Conservation (phyloP, 2,888 invertebrate species). For the Piscicola geometra region DNA sequence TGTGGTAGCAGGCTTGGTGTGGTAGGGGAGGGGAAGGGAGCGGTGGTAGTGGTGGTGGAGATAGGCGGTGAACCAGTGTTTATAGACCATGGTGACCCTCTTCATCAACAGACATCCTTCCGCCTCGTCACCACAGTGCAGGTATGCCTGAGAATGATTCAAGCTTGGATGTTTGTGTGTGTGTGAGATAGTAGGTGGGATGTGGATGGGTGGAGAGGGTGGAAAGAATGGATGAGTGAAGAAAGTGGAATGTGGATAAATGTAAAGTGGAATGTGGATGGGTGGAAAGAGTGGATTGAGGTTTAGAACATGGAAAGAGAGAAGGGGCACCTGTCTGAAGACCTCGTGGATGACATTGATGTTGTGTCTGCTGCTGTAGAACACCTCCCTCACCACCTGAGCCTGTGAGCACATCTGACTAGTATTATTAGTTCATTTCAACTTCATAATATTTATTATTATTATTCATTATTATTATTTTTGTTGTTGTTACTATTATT, state of each 20-base stretch:
- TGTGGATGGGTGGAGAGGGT: too few species aligned
- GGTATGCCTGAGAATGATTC: not conserved
- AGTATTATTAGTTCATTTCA: too few species aligned
- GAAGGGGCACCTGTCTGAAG: slow-evolving; percentile 67
- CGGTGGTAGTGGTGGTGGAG: not conserved
- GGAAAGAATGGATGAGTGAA: too few species aligned
- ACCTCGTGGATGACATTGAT: slow-evolving; percentile 91
- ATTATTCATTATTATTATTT: too few species aligned
- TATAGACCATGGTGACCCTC: not conserved
- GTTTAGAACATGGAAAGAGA: slow-evolving; percentile 34
- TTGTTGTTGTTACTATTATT: too few species aligned
- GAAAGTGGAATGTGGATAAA: not conserved
- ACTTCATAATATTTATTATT: too few species aligned
- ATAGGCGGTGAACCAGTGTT: not conserved
- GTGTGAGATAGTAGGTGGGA: too few species aligned
- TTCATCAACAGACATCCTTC: not conserved
- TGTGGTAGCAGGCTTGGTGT: not conserved
- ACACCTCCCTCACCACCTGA: slow-evolving; percentile 74
- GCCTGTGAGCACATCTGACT: slow-evolving; percentile 37
- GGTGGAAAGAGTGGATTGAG: slow-evolving; percentile 20
- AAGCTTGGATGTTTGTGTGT: too few species aligned
- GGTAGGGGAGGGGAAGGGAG: not conserved
- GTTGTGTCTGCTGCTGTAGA: slow-evolving; percentile 81
- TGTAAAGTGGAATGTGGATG: not conserved
- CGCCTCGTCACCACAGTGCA: not conserved